phyloP scores from a whole-genome alignment of 2,888 invertebrate genomes.

The Gortyna flavago region DNA sequence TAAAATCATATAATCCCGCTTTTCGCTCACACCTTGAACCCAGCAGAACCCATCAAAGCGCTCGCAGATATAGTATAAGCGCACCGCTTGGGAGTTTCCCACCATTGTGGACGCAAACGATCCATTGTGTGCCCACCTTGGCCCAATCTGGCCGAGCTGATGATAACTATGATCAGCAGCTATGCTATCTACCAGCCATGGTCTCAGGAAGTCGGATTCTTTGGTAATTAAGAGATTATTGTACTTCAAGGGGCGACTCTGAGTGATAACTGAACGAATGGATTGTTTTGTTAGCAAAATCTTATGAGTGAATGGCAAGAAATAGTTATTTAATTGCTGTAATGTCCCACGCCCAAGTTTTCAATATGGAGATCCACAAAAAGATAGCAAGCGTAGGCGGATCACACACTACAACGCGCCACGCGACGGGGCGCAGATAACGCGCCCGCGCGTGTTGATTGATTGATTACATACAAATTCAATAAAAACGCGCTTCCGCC shows the following conservation, averaged over 20 bases:
- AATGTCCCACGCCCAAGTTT: neutral
- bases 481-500: neutral
- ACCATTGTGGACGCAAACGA: constrained; percentile 75
- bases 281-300: neutral
- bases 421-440: neutral
- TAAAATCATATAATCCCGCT: constrained; percentile 21
- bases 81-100: constrained; percentile 81
- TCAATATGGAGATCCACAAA: neutral
- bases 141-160: constrained; percentile 73
- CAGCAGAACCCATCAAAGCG: constrained; percentile 55
- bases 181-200: constrained; percentile 51
- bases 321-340: neutral
- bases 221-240: constrained; percentile 47
- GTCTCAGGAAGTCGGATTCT: constrained; percentile 55
- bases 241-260: constrained; percentile 14
- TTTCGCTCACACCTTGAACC: constrained; percentile 35
- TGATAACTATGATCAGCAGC: constrained; percentile 55
- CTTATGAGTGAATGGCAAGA: neutral
- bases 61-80: constrained; percentile 75
- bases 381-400: neutral
- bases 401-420: neutral
- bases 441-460: neutral
- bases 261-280: neutral
- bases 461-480: neutral
- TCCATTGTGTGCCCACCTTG: constrained; percentile 81